phyloP scores from a whole-genome alignment of 2,888 invertebrate species.

The Mythimna albipuncta region DNA sequence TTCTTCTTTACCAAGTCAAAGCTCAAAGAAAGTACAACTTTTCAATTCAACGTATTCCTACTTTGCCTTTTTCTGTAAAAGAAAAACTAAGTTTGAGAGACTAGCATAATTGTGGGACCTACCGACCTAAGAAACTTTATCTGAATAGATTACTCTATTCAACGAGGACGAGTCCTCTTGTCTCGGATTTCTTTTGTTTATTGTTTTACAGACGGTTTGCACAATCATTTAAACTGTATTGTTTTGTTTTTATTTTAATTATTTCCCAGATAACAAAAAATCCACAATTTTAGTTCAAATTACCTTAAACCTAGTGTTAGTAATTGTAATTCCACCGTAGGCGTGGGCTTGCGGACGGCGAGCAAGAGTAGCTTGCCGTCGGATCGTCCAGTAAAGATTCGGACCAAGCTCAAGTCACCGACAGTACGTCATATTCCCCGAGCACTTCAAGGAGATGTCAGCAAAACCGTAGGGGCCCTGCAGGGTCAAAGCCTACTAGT shows the following conservation, averaged over 20 bases:
- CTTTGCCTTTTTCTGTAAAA: conserved; percentile 21
- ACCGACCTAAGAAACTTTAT: conserved; percentile 47
- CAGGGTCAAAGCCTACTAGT: no score
- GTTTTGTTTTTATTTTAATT: conserved; percentile 5
- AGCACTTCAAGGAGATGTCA: no score
- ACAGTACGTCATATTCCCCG: no score
- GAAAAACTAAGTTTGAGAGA: conserved; percentile 37
- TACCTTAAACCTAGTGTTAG: no score
- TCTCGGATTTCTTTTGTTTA: conserved; percentile 35
- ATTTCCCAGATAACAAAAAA: no score
- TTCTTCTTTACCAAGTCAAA: conserved; percentile 11
- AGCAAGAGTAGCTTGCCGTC: no score
- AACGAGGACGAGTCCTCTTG: conserved; percentile 18
- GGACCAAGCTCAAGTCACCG: no score
- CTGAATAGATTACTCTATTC: conserved; percentile 45
- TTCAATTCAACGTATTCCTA: conserved; percentile 37
- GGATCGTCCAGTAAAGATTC: no score
- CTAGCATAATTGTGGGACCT: conserved; percentile 44
- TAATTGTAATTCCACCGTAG: no score
- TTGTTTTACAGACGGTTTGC: conserved; percentile 19
- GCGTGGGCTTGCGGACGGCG: no score
- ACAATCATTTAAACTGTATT: conserved; percentile 3
- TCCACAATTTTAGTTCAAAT: no score
- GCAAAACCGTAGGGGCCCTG: no score
- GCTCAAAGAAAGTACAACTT: conserved; percentile 36